Evolutionary conservation across 2,113 vertebrate genomes (phyloP).

Genomic region (Tinamus guttatus): DNA sequence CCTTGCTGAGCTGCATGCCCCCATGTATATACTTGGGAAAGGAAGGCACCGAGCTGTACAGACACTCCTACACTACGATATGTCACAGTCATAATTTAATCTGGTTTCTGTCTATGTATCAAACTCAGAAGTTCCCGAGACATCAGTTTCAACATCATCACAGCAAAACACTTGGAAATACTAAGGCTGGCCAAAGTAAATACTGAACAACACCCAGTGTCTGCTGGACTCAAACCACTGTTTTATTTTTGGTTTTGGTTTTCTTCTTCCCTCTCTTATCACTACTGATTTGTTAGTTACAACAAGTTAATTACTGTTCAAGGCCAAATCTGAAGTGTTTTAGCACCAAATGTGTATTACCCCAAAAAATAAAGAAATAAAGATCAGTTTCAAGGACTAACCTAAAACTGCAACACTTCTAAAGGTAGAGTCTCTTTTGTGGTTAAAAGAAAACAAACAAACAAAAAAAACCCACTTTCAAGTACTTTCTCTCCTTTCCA

Average conservation of each 20-base stretch:
- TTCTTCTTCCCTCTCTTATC: not conserved
- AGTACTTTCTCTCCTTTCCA: not conserved
- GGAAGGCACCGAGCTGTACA: not conserved
- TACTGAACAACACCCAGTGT: not conserved
- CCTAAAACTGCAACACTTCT: not conserved
- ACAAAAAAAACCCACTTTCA: not conserved
- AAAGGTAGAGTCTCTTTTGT: not conserved
- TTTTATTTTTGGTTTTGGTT: not conserved
- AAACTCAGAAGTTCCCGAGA: not conserved
- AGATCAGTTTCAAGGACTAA: not conserved
- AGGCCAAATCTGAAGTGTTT: not conserved
- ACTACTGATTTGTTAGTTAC: not conserved
- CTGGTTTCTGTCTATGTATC: not conserved
- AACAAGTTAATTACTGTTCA: too few relatives aligned
- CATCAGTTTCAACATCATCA: not conserved
- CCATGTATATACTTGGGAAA: too few relatives aligned
- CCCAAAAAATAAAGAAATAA: not conserved
- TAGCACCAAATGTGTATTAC: not conserved
- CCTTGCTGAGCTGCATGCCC: not conserved
- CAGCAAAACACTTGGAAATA: not conserved
- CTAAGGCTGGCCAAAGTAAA: not conserved
- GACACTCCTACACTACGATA: not conserved
- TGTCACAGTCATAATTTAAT: not conserved
- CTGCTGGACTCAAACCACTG: not conserved
- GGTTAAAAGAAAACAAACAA: not conserved